phyloP scores from a whole-genome alignment of 2,888 invertebrate genomes.

The Hipparchia sbordonii region DNA sequence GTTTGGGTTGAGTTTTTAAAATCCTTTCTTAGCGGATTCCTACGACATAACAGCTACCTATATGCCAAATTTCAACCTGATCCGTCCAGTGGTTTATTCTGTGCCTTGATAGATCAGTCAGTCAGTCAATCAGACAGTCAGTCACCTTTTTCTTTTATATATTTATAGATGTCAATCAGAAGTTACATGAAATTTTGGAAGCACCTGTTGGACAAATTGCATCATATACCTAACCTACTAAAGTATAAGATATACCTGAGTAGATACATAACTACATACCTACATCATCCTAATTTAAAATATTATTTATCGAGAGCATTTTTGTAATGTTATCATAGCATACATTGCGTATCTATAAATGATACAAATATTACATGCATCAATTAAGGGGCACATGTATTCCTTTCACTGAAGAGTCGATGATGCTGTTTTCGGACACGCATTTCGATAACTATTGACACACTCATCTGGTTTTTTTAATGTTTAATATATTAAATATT shows the following conservation, averaged over 20 bases:
- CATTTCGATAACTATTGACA: constrained; percentile 38
- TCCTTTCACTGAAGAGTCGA: constrained; percentile 63
- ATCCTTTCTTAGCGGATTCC: too few species aligned
- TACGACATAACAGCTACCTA: too few species aligned
- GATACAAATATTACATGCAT: constrained; percentile 65
- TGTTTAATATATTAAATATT: constrained; percentile 3
- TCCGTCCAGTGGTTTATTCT: too few species aligned
- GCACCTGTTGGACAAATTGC: background rate
- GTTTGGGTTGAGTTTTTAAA: too few species aligned
- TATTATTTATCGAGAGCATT: constrained; percentile 5
- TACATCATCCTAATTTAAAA: background rate
- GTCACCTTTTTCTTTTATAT: too few species aligned
- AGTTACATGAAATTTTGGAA: background rate
- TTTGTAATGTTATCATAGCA: constrained; percentile 17
- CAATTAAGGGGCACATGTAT: constrained; percentile 57
- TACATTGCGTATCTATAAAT: constrained; percentile 56
- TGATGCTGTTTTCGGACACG: constrained; percentile 26
- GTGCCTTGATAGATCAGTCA: too few species aligned
- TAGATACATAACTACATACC: too few species aligned
- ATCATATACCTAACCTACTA: background rate
- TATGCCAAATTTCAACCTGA: too few species aligned
- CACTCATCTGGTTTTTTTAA: constrained; percentile 19
- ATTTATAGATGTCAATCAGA: background rate
- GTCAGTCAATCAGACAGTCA: too few species aligned
- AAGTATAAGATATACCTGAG: too few species aligned